Percentiles rank a stretch among this genome's conserved stretches.
Evolutionary conservation across 2,888 invertebrate species (phyloP).

Genomic region (Synanthedon andrenaeformis): DNA sequence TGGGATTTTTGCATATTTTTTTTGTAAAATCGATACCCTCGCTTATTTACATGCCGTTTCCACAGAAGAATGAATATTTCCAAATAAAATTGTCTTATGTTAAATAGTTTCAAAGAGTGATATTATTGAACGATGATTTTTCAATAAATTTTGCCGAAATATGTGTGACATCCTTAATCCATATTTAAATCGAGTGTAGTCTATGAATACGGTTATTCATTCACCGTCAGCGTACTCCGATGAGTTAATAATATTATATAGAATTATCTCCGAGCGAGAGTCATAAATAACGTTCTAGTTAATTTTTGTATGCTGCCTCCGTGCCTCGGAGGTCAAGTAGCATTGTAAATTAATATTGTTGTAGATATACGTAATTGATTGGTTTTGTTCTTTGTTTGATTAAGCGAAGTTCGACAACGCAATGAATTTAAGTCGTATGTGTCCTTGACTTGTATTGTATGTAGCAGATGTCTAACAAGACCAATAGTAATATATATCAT

Average conservation of each 20-base stretch:
- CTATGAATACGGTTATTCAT: conserved; percentile 28
- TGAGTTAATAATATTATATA: conserved; percentile 48
- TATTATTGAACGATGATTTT: too few relatives aligned
- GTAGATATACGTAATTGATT: conserved; percentile 37
- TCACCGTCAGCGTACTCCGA: conserved; percentile 28
- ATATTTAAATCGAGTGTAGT: not conserved
- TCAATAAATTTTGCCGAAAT: too few relatives aligned
- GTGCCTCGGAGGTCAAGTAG: conserved; percentile 42
- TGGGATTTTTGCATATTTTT: too few relatives aligned
- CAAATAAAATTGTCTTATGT: too few relatives aligned
- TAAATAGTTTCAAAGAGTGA: too few relatives aligned
- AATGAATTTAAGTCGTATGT: conserved; percentile 20
- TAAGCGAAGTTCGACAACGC: conserved; percentile 24
- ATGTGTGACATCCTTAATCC: too few relatives aligned
- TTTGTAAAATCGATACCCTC: too few relatives aligned
- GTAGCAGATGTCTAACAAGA: not conserved
- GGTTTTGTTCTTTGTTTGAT: conserved; percentile 41
- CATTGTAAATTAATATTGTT: conserved; percentile 37
- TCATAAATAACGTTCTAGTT: conserved; percentile 48
- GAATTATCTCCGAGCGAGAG: conserved; percentile 38
- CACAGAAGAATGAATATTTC: too few relatives aligned
- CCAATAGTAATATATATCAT: not conserved
- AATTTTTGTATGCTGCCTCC: conserved; percentile 44
- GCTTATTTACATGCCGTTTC: too few relatives aligned
- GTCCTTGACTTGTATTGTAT: conserved; percentile 21